Percentiles rank a stretch among this genome's conserved stretches.
Evolutionary conservation across 2,113 vertebrate species (phyloP).

Genomic region (Ellobius talpinus): DNA sequence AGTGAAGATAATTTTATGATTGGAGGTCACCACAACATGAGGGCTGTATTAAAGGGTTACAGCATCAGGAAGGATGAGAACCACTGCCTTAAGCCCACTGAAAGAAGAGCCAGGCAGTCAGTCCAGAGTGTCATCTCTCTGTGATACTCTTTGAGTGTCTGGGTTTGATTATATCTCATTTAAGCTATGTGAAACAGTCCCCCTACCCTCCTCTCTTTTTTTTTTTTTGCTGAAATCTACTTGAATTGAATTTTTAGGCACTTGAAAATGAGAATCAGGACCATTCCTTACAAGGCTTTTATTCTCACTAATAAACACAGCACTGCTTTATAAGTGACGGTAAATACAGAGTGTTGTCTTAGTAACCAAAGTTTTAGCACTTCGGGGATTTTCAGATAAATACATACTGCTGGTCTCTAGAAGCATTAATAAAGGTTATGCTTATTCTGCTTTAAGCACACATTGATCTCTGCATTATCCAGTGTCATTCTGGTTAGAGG

Average conservation of each 20-base stretch:
- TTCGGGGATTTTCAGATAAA: neutral
- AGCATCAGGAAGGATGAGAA: neutral
- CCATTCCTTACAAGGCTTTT: neutral
- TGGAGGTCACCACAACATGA: neutral
- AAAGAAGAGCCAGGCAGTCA: neutral
- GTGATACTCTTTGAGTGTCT: neutral
- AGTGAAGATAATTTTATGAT: neutral
- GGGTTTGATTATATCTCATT: neutral
- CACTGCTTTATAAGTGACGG: neutral
- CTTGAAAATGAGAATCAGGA: conserved; percentile 40
- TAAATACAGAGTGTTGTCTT: conserved; percentile 9
- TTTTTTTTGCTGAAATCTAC: neutral
- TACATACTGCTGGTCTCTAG: neutral
- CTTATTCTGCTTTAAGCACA: conserved; percentile 20
- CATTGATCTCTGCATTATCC: neutral
- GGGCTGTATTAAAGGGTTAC: neutral
- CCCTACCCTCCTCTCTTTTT: neutral
- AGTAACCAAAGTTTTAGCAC: conserved; percentile 19
- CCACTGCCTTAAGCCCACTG: neutral
- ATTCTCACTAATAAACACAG: conserved; percentile 17
- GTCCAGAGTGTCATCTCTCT: neutral
- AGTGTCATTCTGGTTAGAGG: neutral
- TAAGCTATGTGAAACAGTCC: neutral
- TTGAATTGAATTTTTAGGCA: neutral
- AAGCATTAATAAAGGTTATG: neutral